Percentiles rank a stretch among this genome's conserved stretches.
Conservation (phyloP, 2,113 vertebrate genomes). For the Orthonyx spaldingii region DNA sequence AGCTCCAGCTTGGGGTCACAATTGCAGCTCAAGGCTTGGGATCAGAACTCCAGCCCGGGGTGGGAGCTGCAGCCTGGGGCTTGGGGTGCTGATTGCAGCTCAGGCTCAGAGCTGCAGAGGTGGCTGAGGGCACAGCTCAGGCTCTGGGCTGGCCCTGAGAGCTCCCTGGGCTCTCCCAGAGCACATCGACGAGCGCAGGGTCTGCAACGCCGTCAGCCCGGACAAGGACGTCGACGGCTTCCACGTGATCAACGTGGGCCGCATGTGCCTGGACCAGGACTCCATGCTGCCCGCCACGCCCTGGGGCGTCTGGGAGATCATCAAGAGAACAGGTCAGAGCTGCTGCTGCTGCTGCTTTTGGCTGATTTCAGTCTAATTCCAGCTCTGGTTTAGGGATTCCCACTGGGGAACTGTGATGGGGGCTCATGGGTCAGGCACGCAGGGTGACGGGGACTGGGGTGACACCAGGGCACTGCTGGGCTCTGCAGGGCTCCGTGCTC, state of each 20-base stretch:
- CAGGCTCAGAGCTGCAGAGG: not conserved
- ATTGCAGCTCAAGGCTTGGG: not conserved
- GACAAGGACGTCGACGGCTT: conserved; percentile 96
- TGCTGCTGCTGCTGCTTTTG: not conserved
- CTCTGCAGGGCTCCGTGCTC: not conserved
- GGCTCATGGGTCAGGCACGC: not conserved
- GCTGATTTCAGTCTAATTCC: not conserved
- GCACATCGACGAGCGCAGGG: conserved; percentile 87
- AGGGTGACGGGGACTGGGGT: not conserved
- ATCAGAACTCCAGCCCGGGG: too few species aligned
- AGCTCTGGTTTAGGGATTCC: not conserved
- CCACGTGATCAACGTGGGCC: conserved; percentile 91
- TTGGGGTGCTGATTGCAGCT: not conserved
- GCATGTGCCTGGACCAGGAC: conserved; percentile 93
- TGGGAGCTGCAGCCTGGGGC: not conserved
- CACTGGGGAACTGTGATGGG: not conserved
- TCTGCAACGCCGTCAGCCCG: conserved; percentile 91
- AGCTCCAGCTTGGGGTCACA: not conserved
- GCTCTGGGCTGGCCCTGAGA: not conserved
- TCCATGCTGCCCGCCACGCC: conserved; percentile 95
- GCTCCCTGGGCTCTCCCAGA: conserved; percentile 61
- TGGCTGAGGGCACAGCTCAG: not conserved
- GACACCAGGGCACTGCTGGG: not conserved
- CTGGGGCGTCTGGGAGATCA: conserved; percentile 95
- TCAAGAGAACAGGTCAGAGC: conserved; percentile 86